Conservation (phyloP, 2,797 vertebrate species). For the Melanogrammus aeglefinus region DNA sequence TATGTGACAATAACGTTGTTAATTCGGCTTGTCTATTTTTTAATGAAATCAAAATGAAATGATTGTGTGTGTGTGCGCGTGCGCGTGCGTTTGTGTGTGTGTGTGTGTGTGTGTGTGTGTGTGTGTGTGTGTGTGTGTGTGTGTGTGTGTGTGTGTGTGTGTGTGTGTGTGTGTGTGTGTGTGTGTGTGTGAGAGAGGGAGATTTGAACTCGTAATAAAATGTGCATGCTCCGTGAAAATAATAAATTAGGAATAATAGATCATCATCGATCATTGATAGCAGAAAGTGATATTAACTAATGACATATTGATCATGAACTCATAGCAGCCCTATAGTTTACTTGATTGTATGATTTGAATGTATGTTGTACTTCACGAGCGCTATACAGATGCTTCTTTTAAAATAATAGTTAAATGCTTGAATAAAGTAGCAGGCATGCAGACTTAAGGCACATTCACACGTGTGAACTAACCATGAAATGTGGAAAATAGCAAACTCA, state of each 20-base stretch:
- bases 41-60: background rate
- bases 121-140: too few species aligned
- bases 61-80: background rate
- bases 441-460: too few species aligned
- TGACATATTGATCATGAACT: background rate
- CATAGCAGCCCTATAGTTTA: background rate
- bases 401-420: too few species aligned
- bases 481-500: conserved; percentile 12
- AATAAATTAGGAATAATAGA: background rate
- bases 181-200: too few species aligned
- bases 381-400: too few species aligned
- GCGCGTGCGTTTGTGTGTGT: background rate
- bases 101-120: too few species aligned
- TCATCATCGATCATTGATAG: background rate
- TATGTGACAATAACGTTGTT: conserved; percentile 45
- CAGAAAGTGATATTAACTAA: background rate
- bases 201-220: background rate
- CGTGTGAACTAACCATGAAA: conserved; percentile 20
- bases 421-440: background rate
- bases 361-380: too few species aligned
- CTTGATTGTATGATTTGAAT: background rate
- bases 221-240: background rate
- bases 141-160: background rate
- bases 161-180: background rate
- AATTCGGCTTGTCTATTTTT: background rate